Conservation (phyloP, 2,113 vertebrate species). For the Amphiprion percula region DNA sequence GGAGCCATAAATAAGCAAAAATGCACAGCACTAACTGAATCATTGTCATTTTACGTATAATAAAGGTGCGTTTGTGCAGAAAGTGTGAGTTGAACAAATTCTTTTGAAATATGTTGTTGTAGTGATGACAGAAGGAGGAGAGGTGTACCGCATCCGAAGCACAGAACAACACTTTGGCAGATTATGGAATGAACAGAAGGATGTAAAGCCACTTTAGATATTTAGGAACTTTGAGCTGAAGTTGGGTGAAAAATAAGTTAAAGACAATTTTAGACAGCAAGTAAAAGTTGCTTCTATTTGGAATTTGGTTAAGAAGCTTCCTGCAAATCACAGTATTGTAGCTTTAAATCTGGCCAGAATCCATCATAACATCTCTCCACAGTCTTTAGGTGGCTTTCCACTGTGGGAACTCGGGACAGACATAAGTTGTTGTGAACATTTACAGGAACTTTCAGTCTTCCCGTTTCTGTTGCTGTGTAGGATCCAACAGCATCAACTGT, state of each 20-base stretch:
- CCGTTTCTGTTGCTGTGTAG: too few species aligned
- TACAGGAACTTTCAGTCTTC: too few species aligned
- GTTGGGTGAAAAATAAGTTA: neutral
- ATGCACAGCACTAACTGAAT: constrained; percentile 2
- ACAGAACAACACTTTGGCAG: constrained; percentile 15
- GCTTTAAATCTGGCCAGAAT: too few species aligned
- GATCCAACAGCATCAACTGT: too few species aligned
- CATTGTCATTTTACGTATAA: neutral
- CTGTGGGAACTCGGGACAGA: too few species aligned
- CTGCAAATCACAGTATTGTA: too few species aligned
- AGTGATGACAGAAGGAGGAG: constrained; percentile 37
- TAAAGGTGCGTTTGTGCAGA: neutral
- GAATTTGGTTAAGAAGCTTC: too few species aligned
- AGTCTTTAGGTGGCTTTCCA: too few species aligned
- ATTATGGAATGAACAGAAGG: constrained; percentile 38
- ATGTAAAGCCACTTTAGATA: constrained; percentile 42
- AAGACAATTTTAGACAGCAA: constrained; percentile 1
- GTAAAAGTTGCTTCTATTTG: neutral
- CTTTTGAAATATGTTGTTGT: neutral
- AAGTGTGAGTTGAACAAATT: neutral
- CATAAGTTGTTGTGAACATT: too few species aligned
- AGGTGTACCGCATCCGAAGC: constrained; percentile 31
- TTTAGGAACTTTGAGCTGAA: neutral
- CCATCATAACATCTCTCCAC: too few species aligned
- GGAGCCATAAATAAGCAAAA: constrained; percentile 33